Conservation (phyloP, 1,140 invertebrate species). For the Drosophila biarmipes region DNA sequence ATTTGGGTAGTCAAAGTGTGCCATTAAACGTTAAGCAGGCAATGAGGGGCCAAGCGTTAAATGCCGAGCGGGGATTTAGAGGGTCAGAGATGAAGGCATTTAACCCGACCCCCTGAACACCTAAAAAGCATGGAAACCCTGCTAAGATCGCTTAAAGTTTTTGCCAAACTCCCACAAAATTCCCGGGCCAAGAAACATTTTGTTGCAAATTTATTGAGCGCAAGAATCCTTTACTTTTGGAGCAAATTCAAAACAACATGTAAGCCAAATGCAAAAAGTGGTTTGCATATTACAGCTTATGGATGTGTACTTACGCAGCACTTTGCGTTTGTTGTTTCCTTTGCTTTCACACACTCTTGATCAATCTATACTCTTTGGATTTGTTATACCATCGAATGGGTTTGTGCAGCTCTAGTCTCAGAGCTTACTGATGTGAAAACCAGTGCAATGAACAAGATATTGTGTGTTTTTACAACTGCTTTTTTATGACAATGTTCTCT, state of each 20-base stretch:
- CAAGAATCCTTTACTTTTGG: not conserved
- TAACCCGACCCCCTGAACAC: slow-evolving; percentile 1
- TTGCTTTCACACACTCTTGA: slow-evolving; percentile 12
- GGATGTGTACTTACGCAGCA: slow-evolving; percentile 1
- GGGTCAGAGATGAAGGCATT: slow-evolving; percentile 19
- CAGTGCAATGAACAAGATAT: slow-evolving; percentile 15
- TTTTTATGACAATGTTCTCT: not conserved
- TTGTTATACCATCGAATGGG: slow-evolving; percentile 15
- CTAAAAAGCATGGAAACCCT: not conserved
- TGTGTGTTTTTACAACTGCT: not conserved
- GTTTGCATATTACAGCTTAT: slow-evolving; percentile 3
- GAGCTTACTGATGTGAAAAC: slow-evolving; percentile 20
- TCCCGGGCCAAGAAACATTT: not conserved
- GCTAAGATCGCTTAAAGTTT: not conserved
- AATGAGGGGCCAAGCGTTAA: slow-evolving; percentile 23
- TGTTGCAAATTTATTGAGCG: slow-evolving; percentile 2
- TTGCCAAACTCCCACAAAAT: no score
- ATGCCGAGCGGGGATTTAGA: slow-evolving; percentile 32
- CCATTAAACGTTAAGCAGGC: slow-evolving; percentile 51
- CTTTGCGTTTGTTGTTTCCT: slow-evolving; percentile 10
- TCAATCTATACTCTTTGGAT: not conserved
- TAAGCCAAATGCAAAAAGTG: slow-evolving; percentile 11
- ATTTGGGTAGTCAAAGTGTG: slow-evolving; percentile 41
- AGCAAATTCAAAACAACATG: slow-evolving; percentile 3
- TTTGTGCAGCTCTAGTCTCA: slow-evolving; percentile 9